These are phyloP conservation scores for Homalodisca vitripennis DNA, from an alignment of 1,140 invertebrate genomes.

Conservation along the genomic window DNA sequence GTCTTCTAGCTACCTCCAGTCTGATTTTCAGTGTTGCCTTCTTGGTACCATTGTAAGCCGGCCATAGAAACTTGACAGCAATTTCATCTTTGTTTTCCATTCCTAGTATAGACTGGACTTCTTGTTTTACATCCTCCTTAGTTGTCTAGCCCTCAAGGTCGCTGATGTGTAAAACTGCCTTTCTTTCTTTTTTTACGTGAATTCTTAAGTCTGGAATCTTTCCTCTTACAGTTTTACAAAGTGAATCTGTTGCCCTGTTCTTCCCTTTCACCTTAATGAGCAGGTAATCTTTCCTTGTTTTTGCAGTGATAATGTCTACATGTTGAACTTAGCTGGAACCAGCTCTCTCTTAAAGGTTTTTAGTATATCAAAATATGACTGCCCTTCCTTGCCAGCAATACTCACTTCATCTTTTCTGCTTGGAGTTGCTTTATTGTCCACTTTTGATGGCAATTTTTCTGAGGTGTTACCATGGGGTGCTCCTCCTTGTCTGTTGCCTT, in stretches of 20 bases:
- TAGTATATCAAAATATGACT: background rate
- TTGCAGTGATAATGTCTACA: background rate
- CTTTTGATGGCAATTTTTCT: background rate
- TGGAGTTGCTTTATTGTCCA: background rate
- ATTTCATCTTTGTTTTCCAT: background rate
- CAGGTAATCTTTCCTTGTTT: background rate
- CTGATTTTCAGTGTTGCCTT: background rate
- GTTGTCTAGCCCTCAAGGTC: background rate
- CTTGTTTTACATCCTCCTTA: background rate
- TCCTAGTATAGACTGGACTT: background rate
- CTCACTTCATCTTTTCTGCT: background rate
- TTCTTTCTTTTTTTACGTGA: background rate
- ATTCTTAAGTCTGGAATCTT: background rate
- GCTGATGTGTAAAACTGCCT: background rate
- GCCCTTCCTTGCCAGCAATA: background rate
- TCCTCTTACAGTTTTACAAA: background rate
- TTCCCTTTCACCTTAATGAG: background rate
- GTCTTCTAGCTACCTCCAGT: background rate
- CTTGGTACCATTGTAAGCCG: background rate
- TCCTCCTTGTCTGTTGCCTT: background rate
- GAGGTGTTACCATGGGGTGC: background rate
- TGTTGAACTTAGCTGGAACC: background rate
- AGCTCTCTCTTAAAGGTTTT: background rate
- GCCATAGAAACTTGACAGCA: background rate
- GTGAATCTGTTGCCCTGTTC: background rate